Evolutionary conservation across 2,113 vertebrate genomes (phyloP), one percentile per base, ranked within the genome.

Genomic region (Grallaria varia): DNA sequence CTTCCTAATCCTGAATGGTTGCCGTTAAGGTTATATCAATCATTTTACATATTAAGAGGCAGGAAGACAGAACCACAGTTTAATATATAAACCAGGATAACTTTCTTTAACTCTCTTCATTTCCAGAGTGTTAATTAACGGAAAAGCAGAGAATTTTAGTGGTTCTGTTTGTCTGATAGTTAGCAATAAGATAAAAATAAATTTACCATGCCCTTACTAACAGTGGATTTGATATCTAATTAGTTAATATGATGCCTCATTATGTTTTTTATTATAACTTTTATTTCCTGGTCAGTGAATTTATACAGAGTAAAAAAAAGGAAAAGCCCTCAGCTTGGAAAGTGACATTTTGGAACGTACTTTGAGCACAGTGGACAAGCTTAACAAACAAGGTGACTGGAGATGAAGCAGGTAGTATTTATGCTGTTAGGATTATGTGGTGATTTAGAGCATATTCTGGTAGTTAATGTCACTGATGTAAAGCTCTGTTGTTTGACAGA

Each of bases 1-100:
- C 59, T 93, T 90, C 56, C 71, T 96, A 96, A 87, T 93, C 53
- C 75, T 94, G 95, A 64, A 49, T 93, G 39, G 28, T 56, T 37
- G 42, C n/a, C 60, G 53, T 68, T 88, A 87, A 44, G 87, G 37
- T 92, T 95, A 44, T 93, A 90, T 52, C 69, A 94, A 83, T 96
- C 60, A 78, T 90, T 91, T 64, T 47, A 76, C 52, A 63, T 93
- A 52, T 44, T 84, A 86, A 85, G 64, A 95, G 68, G 66, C 67
- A 84, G 74, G 47, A 81, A 94, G 49, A 60, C n/a, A 1, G 6
- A 68, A n/a, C 10, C 74, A 81, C 68, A 18, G 17, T 92, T 95
- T 95, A 83, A 76, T 66, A 30, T 77, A 63, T 28, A 89, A 80
- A 77, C 35, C 33, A 82, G 44, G 50, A 47, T 40, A 42, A 6